Evolutionary conservation across 1,140 invertebrate genomes (phyloP).

Genomic region (Forficula auricularia): DNA sequence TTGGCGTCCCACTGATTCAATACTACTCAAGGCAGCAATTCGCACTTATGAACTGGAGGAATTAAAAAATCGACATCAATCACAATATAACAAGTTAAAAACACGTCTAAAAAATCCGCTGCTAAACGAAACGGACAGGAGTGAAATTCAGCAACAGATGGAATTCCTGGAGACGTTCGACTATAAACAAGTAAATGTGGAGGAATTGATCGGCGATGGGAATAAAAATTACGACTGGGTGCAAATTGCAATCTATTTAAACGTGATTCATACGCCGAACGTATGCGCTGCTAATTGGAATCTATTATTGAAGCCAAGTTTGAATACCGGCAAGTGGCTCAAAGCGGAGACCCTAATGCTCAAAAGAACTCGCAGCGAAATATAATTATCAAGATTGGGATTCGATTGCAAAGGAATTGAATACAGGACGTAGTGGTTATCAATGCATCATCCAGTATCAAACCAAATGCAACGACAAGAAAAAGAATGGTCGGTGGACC

Average conservation of each 20-base stretch:
- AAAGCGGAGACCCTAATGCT: slow-evolving; percentile 34
- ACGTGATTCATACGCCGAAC: slow-evolving; percentile 27
- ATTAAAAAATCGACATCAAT: too few species aligned
- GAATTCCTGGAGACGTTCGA: too few species aligned
- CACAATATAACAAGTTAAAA: too few species aligned
- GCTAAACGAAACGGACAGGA: too few species aligned
- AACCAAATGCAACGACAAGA: slow-evolving; percentile 1
- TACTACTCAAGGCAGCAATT: neutral
- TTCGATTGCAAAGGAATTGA: slow-evolving; percentile 33
- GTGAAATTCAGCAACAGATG: too few species aligned
- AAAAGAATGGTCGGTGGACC: slow-evolving; percentile 29
- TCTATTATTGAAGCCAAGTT: slow-evolving; percentile 40
- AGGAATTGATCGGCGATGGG: too few species aligned
- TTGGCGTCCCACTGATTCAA: slow-evolving; percentile 21
- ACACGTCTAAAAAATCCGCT: too few species aligned
- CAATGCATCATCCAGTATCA: slow-evolving; percentile 43
- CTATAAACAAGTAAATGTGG: too few species aligned
- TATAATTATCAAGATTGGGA: slow-evolving; percentile 43
- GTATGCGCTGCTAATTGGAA: slow-evolving; percentile 46
- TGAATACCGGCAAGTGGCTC: slow-evolving; percentile 42
- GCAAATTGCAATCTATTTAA: slow-evolving; percentile 27
- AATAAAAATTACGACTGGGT: slow-evolving; percentile 26
- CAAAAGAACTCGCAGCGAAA: slow-evolving; percentile 25
- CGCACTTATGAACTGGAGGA: too few species aligned
- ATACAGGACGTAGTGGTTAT: slow-evolving; percentile 38